These are phyloP conservation scores for Panzeria rudis DNA, from an alignment of 2,888 invertebrate genomes.

Conservation along the genomic window DNA sequence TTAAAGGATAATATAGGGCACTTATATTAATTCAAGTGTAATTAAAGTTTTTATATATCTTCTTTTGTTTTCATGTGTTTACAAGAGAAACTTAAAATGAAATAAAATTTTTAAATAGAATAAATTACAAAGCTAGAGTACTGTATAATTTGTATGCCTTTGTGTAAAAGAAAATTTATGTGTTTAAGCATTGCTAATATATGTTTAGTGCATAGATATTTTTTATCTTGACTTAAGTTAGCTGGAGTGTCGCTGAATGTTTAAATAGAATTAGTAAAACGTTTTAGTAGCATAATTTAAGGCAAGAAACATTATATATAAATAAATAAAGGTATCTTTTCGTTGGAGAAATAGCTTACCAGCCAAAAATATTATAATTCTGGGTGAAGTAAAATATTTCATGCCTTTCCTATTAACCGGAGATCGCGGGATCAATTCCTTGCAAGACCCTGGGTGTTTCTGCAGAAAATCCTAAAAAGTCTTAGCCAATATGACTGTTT, in stretches of 20 bases:
- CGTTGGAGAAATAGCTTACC: background rate
- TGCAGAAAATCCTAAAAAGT: too few species aligned
- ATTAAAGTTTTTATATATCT: conserved; percentile 54
- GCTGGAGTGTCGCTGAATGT: background rate
- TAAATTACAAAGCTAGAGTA: background rate
- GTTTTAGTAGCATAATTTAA: too few species aligned
- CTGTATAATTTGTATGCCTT: conserved; percentile 39
- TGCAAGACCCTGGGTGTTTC: too few species aligned
- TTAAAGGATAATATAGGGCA: conserved; percentile 68
- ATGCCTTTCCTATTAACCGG: too few species aligned
- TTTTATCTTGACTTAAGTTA: background rate
- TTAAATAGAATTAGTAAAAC: background rate
- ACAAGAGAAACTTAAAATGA: conserved; percentile 24
- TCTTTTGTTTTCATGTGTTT: background rate
- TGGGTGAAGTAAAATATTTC: too few species aligned
- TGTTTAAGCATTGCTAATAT: background rate
- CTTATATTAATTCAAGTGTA: conserved; percentile 69
- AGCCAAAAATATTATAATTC: too few species aligned
- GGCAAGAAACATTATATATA: too few species aligned
- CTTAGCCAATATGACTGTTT: too few species aligned
- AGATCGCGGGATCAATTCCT: too few species aligned
- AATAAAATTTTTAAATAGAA: conserved; percentile 9
- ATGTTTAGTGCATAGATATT: background rate
- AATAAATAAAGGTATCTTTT: too few species aligned
- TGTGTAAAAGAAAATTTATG: conserved; percentile 6